A percentile compares a stretch with the other conserved stretches of the same genome.
These are phyloP conservation scores for Ernsta delagoae DNA, from an alignment of 2,888 invertebrate genomes.

Conservation along the genomic window DNA sequence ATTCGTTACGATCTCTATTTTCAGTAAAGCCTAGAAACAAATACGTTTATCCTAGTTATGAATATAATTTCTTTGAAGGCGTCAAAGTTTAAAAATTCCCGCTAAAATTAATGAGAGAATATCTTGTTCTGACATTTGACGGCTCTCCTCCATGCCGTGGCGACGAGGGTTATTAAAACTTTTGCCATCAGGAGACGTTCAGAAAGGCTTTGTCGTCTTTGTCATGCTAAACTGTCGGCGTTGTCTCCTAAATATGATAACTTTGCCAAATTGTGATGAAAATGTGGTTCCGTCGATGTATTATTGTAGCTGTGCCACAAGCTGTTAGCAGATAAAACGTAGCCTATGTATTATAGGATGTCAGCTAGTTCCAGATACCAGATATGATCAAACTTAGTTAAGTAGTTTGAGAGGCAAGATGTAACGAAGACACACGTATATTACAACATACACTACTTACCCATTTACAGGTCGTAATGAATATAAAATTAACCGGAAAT, in stretches of 20 bases:
- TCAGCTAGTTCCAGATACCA: too few relatives aligned
- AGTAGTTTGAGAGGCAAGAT: too few relatives aligned
- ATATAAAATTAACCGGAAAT: too few relatives aligned
- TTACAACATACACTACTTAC: too few relatives aligned
- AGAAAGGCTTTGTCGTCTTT: slow-evolving; percentile 26
- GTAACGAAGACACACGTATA: too few relatives aligned
- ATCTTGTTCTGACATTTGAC: slow-evolving; percentile 11
- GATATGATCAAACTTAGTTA: too few relatives aligned
- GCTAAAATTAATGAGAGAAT: slow-evolving; percentile 13
- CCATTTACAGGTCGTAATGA: too few relatives aligned
- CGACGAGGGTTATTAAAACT: slow-evolving; percentile 26
- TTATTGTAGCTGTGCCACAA: too few relatives aligned
- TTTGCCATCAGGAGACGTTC: slow-evolving; percentile 21
- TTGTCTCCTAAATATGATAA: slow-evolving; percentile 1
- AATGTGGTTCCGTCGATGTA: not conserved
- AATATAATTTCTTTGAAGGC: not conserved
- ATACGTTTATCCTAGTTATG: not conserved
- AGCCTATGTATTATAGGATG: too few relatives aligned
- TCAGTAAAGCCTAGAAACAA: too few relatives aligned
- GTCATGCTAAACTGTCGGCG: slow-evolving; percentile 16
- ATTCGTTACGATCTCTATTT: too few relatives aligned
- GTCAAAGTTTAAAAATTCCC: slow-evolving; percentile 3
- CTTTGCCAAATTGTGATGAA: not conserved
- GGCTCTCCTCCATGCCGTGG: not conserved
- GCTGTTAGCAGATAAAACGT: too few relatives aligned